These are phyloP conservation scores for Sipha maydis DNA, from an alignment of 2,888 invertebrate genomes.

Conservation along the genomic window DNA sequence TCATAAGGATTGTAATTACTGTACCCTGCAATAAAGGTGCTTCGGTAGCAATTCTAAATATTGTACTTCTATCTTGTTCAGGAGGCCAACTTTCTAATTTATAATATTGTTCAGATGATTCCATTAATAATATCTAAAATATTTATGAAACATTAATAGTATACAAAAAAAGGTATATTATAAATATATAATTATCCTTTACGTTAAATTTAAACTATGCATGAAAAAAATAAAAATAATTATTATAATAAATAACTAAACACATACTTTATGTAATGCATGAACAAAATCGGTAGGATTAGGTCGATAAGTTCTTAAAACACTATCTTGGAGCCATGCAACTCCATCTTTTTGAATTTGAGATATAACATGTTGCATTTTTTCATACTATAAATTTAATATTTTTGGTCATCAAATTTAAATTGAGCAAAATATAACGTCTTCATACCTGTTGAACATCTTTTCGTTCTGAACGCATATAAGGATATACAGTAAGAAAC, in stretches of 20 bases:
- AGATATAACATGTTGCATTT: conserved; percentile 69
- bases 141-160: conserved; percentile 62
- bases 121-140: conserved; percentile 75
- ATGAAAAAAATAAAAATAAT: not conserved
- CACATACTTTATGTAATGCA: conserved; percentile 77
- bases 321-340: conserved; percentile 87
- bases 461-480: conserved; percentile 71
- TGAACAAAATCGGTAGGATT: conserved; percentile 79
- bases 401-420: not conserved
- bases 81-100: conserved; percentile 91
- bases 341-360: conserved; percentile 86
- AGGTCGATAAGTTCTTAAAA: conserved; percentile 79
- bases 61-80: conserved; percentile 84
- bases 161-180: not conserved
- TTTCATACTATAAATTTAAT: conserved; percentile 64
- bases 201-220: not conserved
- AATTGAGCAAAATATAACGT: not conserved
- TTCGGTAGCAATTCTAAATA: conserved; percentile 85
- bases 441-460: conserved; percentile 66
- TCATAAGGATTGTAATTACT: conserved; percentile 81
- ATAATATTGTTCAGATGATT: conserved; percentile 82
- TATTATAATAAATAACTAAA: conserved; percentile 22
- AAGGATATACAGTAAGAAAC: conserved; percentile 81
- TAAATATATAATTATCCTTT: not conserved
- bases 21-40: conserved; percentile 89